phyloP scores from a whole-genome alignment of 2,888 invertebrate genomes.

The Clistopyga incitator region DNA sequence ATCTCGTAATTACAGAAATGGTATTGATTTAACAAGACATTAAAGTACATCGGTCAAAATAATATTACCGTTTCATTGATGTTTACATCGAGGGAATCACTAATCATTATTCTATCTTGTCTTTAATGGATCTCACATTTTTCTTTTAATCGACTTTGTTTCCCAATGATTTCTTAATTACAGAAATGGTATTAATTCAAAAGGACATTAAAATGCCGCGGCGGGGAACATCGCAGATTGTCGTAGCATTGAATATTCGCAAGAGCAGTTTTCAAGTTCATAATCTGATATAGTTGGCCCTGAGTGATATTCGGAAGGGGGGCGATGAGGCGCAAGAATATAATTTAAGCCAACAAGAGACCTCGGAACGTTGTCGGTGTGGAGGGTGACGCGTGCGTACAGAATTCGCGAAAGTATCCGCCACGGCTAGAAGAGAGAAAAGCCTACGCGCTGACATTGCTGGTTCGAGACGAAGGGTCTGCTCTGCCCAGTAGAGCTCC shows the following conservation, averaged over 20 bases:
- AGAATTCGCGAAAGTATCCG: slow-evolving; percentile 35
- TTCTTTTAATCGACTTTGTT: no score
- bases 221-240: background rate
- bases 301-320: slow-evolving; percentile 38
- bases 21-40: no score
- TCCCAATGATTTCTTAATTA: background rate
- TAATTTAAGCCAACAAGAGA: slow-evolving; percentile 42
- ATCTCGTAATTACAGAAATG: no score
- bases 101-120: no score
- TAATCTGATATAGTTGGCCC: slow-evolving; percentile 41
- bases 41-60: no score
- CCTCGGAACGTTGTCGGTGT: slow-evolving; percentile 21
- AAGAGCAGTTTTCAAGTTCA: slow-evolving; percentile 28
- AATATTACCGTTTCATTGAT: no score
- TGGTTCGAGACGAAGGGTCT: slow-evolving; percentile 48
- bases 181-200: no score
- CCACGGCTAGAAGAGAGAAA: slow-evolving; percentile 9
- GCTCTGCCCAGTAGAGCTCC: slow-evolving; percentile 35
- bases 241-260: slow-evolving; percentile 42
- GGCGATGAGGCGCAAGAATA: slow-evolving; percentile 37
- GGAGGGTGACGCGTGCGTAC: slow-evolving; percentile 58
- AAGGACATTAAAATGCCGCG: background rate
- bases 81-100: no score
- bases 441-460: slow-evolving; percentile 32
- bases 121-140: no score